Base-by-base conservation (phyloP, 2,888 invertebrate genomes). In the Perithous albicinctus region DNA sequence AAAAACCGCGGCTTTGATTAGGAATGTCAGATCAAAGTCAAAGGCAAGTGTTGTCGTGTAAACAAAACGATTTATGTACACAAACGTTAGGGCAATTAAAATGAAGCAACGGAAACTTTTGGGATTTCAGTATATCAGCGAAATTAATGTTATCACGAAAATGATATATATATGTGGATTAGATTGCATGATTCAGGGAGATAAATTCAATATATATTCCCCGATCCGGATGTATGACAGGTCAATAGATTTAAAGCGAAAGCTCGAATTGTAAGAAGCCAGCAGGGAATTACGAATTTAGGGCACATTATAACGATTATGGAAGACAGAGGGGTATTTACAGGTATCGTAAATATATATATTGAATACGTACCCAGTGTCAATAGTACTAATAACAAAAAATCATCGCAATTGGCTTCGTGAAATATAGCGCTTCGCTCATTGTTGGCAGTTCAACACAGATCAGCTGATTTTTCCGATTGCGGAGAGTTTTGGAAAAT, bases 381-480 rank as follows among this genome's bases (percentile, higher is more conserved):
- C 12, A 38, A 46, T 54, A 46, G 64, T 7, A 56, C 69, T 35
- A 75, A 70, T 64, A 70, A 64, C 54, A 70, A 75, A 69, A 18
- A 64, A 80, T 80, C 63, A 75, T 80, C 35, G 35, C 63, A 38
- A 75, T 70, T 54, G 41, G n/a, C 29, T 8, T 48, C 18, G 48
- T 43, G 23, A 74, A 43, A 46, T 43, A 41, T 35, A 69, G 63
- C 7, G 23, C 43, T 23, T 56, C 41, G 32, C 54, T 64, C 43
- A 54, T 74, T 74, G 48, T 77, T 61, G 74, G 43, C 56, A 66
- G 64, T 69, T 69, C 61, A 41, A 77, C 59, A 26, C 26, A 46
- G 48, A 72, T 75, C 80, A 80, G 80, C 80, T 80, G 77, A 72
- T 80, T 73, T 77, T 80, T 67, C n/a, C 59, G 48, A 54, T 80